A percentile compares a stretch with the other conserved stretches of the same genome.
These are phyloP conservation scores for Bombycilla garrulus DNA, from an alignment of 2,113 vertebrate species.

Conservation along the genomic window DNA sequence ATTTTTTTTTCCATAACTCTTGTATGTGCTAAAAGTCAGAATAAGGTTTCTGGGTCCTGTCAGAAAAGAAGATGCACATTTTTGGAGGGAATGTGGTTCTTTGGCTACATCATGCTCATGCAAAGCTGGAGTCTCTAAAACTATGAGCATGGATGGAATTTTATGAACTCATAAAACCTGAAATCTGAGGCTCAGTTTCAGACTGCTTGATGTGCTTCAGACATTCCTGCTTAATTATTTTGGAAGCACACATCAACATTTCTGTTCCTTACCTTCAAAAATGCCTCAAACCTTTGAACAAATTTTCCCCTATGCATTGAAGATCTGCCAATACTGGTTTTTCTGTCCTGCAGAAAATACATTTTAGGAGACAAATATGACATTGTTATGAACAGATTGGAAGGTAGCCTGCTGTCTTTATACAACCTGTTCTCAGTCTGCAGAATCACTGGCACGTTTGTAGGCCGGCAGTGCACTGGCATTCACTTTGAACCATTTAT, in stretches of 20 bases:
- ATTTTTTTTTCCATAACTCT: neutral
- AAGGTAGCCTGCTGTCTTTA: neutral
- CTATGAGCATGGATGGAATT: neutral
- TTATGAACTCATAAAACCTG: neutral
- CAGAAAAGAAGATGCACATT: neutral
- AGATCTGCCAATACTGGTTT: neutral
- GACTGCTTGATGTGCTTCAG: neutral
- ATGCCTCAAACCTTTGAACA: neutral
- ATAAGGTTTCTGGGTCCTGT: neutral
- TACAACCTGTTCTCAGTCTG: neutral
- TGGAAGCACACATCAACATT: neutral
- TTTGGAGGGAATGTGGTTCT: neutral
- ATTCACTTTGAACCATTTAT: neutral
- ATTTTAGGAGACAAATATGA: neutral
- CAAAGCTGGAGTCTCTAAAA: neutral
- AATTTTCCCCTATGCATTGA: neutral
- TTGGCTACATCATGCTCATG: neutral
- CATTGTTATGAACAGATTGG: neutral
- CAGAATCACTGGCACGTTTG: neutral
- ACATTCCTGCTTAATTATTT: slow-evolving; percentile 6
- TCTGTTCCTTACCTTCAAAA: neutral
- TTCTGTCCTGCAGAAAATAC: neutral
- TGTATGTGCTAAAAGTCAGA: neutral
- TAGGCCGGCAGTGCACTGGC: neutral
- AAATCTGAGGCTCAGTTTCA: neutral